These are phyloP conservation scores for Dolomedes plantarius DNA, from an alignment of 2,888 invertebrate species.

Conservation along the genomic window DNA sequence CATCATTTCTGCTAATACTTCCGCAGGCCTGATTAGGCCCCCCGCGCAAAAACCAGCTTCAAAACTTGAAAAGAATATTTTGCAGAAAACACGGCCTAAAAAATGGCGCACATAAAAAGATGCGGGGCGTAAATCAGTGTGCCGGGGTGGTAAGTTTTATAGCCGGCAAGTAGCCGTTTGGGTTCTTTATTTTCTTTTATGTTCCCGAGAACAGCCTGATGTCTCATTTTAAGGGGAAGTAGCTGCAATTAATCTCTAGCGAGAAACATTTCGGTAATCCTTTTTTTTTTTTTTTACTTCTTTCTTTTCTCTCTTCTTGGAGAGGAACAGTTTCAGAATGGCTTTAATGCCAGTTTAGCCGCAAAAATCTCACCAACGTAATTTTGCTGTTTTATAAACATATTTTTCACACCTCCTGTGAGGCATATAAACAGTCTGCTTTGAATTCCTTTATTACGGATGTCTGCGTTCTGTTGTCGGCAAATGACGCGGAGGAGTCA, in stretches of 20 bases:
- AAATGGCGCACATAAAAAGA: slow-evolving; percentile 8
- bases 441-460: background rate
- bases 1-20: background rate
- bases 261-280: background rate
- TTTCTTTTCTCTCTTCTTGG: no score
- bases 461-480: background rate
- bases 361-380: background rate
- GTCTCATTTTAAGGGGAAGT: slow-evolving; percentile 12
- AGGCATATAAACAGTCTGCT: background rate
- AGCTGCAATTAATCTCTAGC: slow-evolving; percentile 10
- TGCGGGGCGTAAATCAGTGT: slow-evolving; percentile 4
- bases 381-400: background rate
- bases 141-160: slow-evolving; percentile 5
- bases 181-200: slow-evolving; percentile 16
- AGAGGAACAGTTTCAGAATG: background rate
- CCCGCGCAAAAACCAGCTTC: background rate
- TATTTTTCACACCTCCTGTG: background rate
- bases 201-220: slow-evolving; percentile 12
- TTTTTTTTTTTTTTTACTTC: background rate
- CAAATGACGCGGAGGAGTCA: no score
- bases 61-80: background rate
- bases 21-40: background rate
- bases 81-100: background rate
- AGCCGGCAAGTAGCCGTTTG: slow-evolving; percentile 6
- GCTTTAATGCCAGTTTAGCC: background rate